phyloP scores from a whole-genome alignment of 2,113 vertebrate species.

The Mohoua ochrocephala region DNA sequence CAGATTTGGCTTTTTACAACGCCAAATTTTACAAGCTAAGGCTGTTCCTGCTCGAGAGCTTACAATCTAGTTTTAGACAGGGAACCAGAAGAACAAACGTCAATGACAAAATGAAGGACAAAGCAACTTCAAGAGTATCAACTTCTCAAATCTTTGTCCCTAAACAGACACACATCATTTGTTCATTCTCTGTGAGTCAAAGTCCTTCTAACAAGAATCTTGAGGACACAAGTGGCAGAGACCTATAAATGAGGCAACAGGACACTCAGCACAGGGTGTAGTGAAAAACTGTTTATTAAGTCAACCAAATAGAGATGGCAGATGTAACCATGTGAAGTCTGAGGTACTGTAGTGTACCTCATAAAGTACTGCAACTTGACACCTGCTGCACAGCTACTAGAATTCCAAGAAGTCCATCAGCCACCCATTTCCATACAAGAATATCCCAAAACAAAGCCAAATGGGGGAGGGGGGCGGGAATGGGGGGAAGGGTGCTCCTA shows the following conservation, averaged over 20 bases:
- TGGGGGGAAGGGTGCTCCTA: fast-evolving
- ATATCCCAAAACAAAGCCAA: fast-evolving
- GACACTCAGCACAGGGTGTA: background rate
- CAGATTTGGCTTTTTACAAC: background rate
- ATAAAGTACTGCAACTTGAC: background rate
- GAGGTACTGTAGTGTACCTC: fast-evolving
- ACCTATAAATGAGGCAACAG: background rate
- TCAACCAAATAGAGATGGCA: background rate
- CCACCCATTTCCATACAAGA: background rate
- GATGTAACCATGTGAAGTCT: background rate
- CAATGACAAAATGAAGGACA: background rate
- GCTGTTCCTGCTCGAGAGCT: slow-evolving; percentile 1
- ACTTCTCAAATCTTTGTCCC: background rate
- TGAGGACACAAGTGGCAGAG: background rate
- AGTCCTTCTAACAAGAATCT: fast-evolving
- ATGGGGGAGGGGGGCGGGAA: fast-evolving
- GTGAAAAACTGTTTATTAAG: background rate
- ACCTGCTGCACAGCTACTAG: background rate
- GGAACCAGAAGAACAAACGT: background rate
- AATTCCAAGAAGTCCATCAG: background rate
- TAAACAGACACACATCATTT: background rate
- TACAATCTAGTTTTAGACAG: background rate
- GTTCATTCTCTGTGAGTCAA: fast-evolving
- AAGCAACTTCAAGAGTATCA: fast-evolving
- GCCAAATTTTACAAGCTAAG: background rate